phyloP scores from a whole-genome alignment of 2,113 vertebrate species.

The Lepus europaeus region DNA sequence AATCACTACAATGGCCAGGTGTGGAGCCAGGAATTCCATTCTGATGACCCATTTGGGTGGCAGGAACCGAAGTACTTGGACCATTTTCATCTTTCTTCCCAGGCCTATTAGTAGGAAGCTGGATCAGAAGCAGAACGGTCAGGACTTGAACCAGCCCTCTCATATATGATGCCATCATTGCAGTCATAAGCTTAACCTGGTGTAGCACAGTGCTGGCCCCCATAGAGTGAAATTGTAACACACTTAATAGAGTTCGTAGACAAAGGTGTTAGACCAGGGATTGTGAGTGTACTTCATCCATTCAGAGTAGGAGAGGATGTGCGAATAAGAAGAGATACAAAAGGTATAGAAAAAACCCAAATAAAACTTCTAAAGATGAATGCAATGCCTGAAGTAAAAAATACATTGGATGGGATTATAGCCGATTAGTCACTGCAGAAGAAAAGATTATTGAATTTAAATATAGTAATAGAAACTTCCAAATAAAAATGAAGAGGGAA shows the following conservation, averaged over 20 bases:
- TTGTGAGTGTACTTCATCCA: neutral
- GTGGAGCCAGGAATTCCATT: too few relatives aligned
- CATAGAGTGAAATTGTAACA: neutral
- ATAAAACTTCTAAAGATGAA: neutral
- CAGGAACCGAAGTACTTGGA: too few relatives aligned
- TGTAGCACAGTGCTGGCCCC: too few relatives aligned
- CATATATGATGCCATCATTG: too few relatives aligned
- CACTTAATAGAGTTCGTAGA: conserved; percentile 16
- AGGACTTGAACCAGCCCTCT: too few relatives aligned
- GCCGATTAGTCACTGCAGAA: neutral
- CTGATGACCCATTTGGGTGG: too few relatives aligned
- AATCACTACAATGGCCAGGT: too few relatives aligned
- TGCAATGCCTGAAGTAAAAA: neutral
- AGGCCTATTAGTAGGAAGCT: too few relatives aligned
- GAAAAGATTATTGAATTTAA: conserved; percentile 24
- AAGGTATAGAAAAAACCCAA: neutral
- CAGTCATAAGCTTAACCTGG: too few relatives aligned
- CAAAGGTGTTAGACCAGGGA: neutral
- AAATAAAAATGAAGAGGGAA: neutral
- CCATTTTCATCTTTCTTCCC: too few relatives aligned
- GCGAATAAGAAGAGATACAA: neutral
- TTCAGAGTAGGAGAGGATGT: neutral
- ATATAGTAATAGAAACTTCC: conserved; percentile 34
- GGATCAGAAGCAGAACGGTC: too few relatives aligned
- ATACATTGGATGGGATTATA: neutral